Percentiles rank a stretch among this genome's conserved stretches.
Conservation (phyloP, 2,797 vertebrate species). For the Holocentrus rufus region DNA sequence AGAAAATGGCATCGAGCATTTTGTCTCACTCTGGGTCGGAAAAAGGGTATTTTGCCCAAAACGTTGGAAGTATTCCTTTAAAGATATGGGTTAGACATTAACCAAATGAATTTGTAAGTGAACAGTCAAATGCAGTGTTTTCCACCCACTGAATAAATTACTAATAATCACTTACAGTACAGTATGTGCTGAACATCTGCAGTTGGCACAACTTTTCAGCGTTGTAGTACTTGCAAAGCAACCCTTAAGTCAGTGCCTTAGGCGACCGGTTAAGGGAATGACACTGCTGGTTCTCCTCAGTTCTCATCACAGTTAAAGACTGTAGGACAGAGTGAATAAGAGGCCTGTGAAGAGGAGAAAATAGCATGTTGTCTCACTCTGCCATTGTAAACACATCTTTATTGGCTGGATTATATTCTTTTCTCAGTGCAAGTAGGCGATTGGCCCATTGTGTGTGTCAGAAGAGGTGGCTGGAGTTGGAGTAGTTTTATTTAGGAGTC, state of each 20-base stretch:
- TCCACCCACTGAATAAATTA: not conserved
- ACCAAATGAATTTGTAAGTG: not conserved
- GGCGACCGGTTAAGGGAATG: slow-evolving; percentile 4
- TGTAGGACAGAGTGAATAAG: slow-evolving; percentile 44
- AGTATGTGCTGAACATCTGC: not conserved
- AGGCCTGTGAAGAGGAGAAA: slow-evolving; percentile 42
- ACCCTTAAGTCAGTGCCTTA: slow-evolving; percentile 26
- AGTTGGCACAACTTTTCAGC: slow-evolving; percentile 8
- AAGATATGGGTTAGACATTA: too few species aligned
- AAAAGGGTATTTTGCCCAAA: too few species aligned
- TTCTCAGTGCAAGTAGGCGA: slow-evolving; percentile 5
- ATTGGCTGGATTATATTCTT: slow-evolving; percentile 41
- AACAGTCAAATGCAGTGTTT: not conserved
- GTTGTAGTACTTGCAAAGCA: slow-evolving; percentile 25
- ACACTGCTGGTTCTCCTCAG: slow-evolving; percentile 43
- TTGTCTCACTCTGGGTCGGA: too few species aligned
- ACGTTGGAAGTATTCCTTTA: too few species aligned
- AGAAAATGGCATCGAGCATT: too few species aligned
- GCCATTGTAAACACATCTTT: slow-evolving; percentile 56
- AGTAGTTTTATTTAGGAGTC: slow-evolving; percentile 31
- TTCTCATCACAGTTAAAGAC: slow-evolving; percentile 43
- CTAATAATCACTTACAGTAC: slow-evolving; percentile 21
- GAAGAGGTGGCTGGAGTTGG: slow-evolving; percentile 38
- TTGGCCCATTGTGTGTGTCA: slow-evolving; percentile 31
- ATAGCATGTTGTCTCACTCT: slow-evolving; percentile 49